Base-by-base conservation (phyloP, 2,797 vertebrate species). In the Gouania willdenowi region DNA sequence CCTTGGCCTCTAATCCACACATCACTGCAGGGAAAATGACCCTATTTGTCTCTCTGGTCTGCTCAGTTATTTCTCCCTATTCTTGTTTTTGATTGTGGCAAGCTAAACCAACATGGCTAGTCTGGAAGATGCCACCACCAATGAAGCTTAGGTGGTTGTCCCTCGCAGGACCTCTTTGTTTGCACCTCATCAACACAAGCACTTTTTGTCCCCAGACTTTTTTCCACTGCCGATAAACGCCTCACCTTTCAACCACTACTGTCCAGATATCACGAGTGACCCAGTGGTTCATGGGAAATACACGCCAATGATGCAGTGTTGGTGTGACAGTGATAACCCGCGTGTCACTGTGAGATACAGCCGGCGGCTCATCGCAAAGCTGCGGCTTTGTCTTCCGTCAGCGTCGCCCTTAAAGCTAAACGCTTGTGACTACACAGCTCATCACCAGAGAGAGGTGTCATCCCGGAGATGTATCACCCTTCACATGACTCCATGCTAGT, bases 301-400 rank as follows among this genome's bases (percentile, higher is more conserved):
- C 62, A 81, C 75, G 66, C 66, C 59, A 69, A 86, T 80, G 82
- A 82, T 71, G 74, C 68, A 66, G 89, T 79, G 79, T 66, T 71
- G 61, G 69, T 56, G 49, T 55, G 66, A 64, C 38, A 71, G 77
- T 79, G 90, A 93, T 92, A 93, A 89, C 81, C 84, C 72, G 38
- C 67, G 75, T 85, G 55, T 72, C 74, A 60, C 45, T 58, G 30
- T 10, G 0, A 77, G 79, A 82, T 82, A 85, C 37, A 0, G 42
- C 29, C 51, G 26, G 60, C 48, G 29, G 58, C 64, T 61, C 31
- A 31, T 10, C 1, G 24, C 24, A 38, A 54, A 43, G 13, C 26
- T 5, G 9, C 2, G 45, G 59, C 77, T 88, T 92, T 91, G 89
- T 88, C 84, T 91, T 91, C 87, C 90, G 87, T 92, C 91, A 90